These are phyloP conservation scores for Phylloscopus whistleri DNA, from an alignment of 2,113 vertebrate genomes.

Conservation along the genomic window DNA sequence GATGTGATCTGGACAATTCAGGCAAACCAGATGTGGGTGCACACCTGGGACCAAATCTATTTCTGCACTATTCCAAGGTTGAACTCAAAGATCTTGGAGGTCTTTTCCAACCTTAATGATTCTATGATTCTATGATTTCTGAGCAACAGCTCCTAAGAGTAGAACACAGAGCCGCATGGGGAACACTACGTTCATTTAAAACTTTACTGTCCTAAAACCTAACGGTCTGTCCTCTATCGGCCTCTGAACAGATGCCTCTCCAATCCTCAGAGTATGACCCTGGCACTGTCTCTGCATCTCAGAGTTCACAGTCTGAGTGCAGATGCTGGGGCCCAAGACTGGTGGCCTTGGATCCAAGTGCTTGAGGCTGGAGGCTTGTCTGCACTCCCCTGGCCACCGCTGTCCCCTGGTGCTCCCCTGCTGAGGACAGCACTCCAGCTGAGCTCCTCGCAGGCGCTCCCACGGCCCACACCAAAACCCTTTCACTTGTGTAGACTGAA, in stretches of 20 bases:
- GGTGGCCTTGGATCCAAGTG: neutral
- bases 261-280: neutral
- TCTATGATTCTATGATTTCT: neutral
- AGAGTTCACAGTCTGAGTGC: neutral
- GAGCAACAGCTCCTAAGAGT: neutral
- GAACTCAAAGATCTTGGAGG: neutral
- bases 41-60: neutral
- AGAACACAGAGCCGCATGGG: rapidly evolving
- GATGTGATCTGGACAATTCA: neutral
- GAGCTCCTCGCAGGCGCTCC: rapidly evolving
- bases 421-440: neutral
- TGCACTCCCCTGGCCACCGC: rapidly evolving
- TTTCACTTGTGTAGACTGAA: neutral
- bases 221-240: rapidly evolving
- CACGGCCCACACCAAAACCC: neutral
- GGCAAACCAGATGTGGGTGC: neutral
- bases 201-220: neutral
- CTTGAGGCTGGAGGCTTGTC: neutral
- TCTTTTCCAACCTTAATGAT: neutral
- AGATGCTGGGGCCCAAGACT: neutral
- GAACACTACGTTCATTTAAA: neutral
- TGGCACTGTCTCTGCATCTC: neutral
- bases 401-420: neutral
- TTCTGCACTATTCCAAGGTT: neutral
- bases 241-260: neutral